A percentile compares a stretch with the other conserved stretches of the same genome.
Conservation (phyloP, 1,140 invertebrate genomes). For the Dreissena rostriformis region DNA sequence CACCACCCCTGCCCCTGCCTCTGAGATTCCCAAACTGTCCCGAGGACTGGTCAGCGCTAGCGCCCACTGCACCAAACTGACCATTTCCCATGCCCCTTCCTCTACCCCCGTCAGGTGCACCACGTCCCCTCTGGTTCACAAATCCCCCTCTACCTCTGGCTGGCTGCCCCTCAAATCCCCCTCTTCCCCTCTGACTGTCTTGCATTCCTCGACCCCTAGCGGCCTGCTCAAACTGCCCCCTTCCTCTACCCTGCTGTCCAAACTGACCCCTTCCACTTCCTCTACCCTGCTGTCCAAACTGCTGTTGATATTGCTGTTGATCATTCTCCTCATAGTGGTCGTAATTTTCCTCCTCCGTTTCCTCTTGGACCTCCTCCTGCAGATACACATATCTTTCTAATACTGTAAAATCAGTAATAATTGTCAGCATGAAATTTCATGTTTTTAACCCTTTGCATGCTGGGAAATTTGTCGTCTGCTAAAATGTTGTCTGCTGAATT, state of each 20-base stretch:
- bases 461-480: too few relatives aligned
- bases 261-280: not conserved
- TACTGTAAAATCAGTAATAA: too few relatives aligned
- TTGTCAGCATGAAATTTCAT: too few relatives aligned
- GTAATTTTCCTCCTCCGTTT: not conserved
- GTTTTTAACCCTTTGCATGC: too few relatives aligned
- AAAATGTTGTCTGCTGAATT: too few relatives aligned
- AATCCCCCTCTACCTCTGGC: not conserved
- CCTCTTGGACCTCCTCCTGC: not conserved
- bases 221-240: not conserved
- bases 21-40: not conserved
- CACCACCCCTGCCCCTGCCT: not conserved
- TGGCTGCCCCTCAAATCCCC: not conserved
- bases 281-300: not conserved
- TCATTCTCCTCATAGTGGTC: slow-evolving; percentile 2
- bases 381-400: too few relatives aligned
- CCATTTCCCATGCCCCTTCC: not conserved
- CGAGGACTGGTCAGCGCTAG: not conserved
- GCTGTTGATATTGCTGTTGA: not conserved
- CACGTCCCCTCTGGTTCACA: not conserved
- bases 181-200: not conserved
- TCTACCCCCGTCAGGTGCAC: not conserved
- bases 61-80: not conserved
- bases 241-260: not conserved
- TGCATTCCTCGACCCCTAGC: slow-evolving; percentile 1